Evolutionary conservation across 2,113 vertebrate genomes (phyloP).

Genomic region (Callospermophilus lateralis): DNA sequence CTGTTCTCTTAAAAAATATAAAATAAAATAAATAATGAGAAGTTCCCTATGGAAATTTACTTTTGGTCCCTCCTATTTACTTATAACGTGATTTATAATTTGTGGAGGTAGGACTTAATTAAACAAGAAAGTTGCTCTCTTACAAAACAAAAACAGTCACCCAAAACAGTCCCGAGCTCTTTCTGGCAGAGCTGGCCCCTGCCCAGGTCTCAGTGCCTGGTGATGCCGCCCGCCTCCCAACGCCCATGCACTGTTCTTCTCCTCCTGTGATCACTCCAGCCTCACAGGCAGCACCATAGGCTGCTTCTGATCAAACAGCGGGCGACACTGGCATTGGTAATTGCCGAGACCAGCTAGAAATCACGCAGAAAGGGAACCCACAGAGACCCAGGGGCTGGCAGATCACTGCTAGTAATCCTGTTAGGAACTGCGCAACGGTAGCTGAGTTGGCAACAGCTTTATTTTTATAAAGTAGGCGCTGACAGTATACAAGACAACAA

Average conservation of each 20-base stretch:
- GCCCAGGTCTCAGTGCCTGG: background rate
- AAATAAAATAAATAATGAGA: background rate
- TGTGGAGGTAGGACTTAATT: conserved; percentile 13
- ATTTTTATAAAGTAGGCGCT: conserved; percentile 87
- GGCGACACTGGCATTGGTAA: conserved; percentile 91
- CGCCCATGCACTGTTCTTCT: conserved; percentile 82
- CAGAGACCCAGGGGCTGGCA: conserved; percentile 90
- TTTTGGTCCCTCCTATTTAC: conserved; percentile 15
- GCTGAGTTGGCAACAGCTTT: conserved; percentile 84
- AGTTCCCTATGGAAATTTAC: conserved; percentile 37
- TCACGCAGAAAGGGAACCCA: conserved; percentile 92
- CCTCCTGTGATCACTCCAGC: conserved; percentile 84
- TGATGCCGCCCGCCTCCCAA: conserved; percentile 75
- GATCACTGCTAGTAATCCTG: conserved; percentile 91
- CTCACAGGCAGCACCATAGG: conserved; percentile 91
- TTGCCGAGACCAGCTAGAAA: conserved; percentile 90
- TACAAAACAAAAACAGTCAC: conserved; percentile 33
- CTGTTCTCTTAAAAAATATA: background rate
- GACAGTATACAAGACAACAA: conserved; percentile 85
- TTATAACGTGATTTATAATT: background rate
- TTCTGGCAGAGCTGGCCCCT: background rate
- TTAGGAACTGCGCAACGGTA: conserved; percentile 86
- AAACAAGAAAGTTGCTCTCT: conserved; percentile 12
- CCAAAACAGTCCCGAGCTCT: background rate
- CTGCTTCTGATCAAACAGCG: conserved; percentile 90